Base-by-base conservation (phyloP, 2,797 vertebrate species). In the Huso huso region DNA sequence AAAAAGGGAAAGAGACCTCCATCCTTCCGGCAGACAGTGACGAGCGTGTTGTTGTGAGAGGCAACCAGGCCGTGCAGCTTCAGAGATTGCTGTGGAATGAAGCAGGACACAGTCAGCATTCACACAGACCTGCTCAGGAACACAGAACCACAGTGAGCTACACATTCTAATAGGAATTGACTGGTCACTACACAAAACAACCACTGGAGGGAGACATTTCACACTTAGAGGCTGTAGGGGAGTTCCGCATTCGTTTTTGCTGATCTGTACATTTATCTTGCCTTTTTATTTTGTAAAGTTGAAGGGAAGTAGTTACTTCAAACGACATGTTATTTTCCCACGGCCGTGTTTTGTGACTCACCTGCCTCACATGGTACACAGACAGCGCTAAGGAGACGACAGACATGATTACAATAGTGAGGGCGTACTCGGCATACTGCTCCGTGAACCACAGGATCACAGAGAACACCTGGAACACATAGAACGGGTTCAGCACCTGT, bases 391-490 rank as follows among this genome's bases (percentile, higher is more conserved):
- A 89, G 75, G 97, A 99, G 78, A 98, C 89, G 80, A 98, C 71
- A 63, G 97, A 99, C 96, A 99, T 99, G 77, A 97, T 75, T 76
- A 99, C 87, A 81, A 99, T 99, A 83, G 95, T 89, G 77, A 85
- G 79, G 83, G 95, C 96, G 85, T 99, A 99, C 87, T 96, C 98
- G 84, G 96, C 95, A 87, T 98, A 99, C 74, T 96, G 94, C 82
- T 98, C 94, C 72, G 87, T 85, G 83, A 86, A 87, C 97, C 97
- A 98, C 73, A 99, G 84, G 82, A 95, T 92, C 83, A 99, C 93
- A 88, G 95, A 98, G 90, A 97, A 99, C 78, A 98, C 90, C 83
- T 99, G 97, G 90, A 99, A 99, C 89, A 99, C 92, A 93, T 98
- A 99, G 86, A 99, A 99, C 83, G 97, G 97, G 75, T 99, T 99